Conservation (phyloP, 2,113 vertebrate species). For the Xiphophorus hellerii region DNA sequence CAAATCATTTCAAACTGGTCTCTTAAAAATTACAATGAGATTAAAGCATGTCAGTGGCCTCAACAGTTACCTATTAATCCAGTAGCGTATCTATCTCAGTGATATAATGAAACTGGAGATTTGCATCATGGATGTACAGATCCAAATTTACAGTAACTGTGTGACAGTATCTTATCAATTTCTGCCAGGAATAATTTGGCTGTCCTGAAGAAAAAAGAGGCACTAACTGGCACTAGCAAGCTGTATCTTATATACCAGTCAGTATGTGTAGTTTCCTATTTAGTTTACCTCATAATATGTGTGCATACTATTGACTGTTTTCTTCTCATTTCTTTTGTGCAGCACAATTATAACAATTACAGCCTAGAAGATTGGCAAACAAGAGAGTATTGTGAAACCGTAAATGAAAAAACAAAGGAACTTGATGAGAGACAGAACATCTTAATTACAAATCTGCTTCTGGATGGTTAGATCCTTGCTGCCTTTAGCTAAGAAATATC, state of each 20-base stretch:
- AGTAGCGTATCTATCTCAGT: no score
- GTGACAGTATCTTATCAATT: no score
- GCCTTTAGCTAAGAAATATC: constrained; percentile 51
- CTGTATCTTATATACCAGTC: background rate
- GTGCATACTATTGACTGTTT: constrained; percentile 32
- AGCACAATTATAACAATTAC: constrained; percentile 75
- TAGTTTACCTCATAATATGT: constrained; percentile 55
- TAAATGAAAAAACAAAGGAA: constrained; percentile 69
- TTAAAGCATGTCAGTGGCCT: no score
- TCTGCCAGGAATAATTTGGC: background rate
- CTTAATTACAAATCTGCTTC: constrained; percentile 78
- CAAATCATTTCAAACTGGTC: no score
- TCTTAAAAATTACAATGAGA: no score
- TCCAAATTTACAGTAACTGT: no score
- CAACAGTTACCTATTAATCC: no score
- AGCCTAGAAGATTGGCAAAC: constrained; percentile 66
- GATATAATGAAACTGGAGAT: background rate
- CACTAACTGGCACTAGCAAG: background rate
- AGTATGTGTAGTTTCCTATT: constrained; percentile 53
- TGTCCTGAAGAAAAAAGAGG: background rate
- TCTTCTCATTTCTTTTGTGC: constrained; percentile 60
- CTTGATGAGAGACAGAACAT: constrained; percentile 71
- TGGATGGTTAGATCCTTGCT: constrained; percentile 56
- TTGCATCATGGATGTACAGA: background rate
- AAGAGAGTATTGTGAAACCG: constrained; percentile 46